Evolutionary conservation across 2,888 invertebrate species (phyloP), one percentile per base, ranked within the genome.

Genomic region (Orthosia gothica): DNA sequence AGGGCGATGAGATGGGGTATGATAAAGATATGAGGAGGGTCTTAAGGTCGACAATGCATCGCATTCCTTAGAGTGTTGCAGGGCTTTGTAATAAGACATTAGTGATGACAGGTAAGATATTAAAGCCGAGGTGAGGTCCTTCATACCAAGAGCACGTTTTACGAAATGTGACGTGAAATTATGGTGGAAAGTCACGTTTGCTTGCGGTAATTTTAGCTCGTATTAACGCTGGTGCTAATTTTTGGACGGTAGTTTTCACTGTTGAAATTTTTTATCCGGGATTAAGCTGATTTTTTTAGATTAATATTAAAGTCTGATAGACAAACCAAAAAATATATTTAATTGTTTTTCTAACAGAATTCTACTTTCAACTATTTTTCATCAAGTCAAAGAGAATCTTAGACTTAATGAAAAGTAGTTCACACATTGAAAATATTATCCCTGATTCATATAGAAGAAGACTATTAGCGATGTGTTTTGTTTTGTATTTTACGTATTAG

Each of bases 21-120:
- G 81, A 81, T 86, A 81, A 77, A 76, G 75, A 84, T 63, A 62
- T 81, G 86, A 81, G 76, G 61, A 81, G 84, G 86, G 86, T 86
- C 64, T 69, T 63, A 57, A 61, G 71, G 73, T 68, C 57, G 50
- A 84, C 86, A 81, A 77, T 86, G 81, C 81, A 83, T 40, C 74
- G 50, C 72, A 87, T 84, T 87, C 72, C 66, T 74, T 68, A 26
- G 72, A 57, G 76, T 72, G 70, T 70, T 83, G 81, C 81, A 83
- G 26, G 58, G 57, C 61, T 82, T 82, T 85, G 65, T 76, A 69
- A 62, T 76, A 65, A 64, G 68, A 76, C 68, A 49, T 76, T 71
- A 82, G 62, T 59, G 82, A 76, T 76, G 82, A 84, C 54, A 62
- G 54, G 55, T 54, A 26, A 15, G 47, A 50, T 69, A 68, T 76